phyloP scores from a whole-genome alignment of 2,888 invertebrate genomes.

The Drosophila yooni region DNA sequence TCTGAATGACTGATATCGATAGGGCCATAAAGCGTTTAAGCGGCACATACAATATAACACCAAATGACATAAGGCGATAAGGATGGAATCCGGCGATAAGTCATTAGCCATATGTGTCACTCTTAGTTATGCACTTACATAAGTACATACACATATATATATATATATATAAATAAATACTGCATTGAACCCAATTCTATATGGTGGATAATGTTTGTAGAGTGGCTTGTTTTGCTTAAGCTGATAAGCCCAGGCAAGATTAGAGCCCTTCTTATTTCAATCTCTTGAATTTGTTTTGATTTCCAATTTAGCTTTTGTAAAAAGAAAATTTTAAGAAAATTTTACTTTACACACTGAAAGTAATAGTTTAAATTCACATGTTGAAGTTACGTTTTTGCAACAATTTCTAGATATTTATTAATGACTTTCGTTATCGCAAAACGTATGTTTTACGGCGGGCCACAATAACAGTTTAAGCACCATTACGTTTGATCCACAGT shows the following conservation, averaged over 20 bases:
- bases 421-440: background rate
- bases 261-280: conserved; percentile 2
- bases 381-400: background rate
- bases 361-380: background rate
- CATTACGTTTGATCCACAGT: conserved; percentile 18
- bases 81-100: conserved; percentile 16
- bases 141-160: background rate
- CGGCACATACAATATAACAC: conserved; percentile 30
- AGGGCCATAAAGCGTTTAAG: conserved; percentile 60
- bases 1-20: conserved; percentile 49
- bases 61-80: conserved; percentile 43
- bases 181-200: conserved; percentile 8
- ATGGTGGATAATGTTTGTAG: conserved; percentile 17
- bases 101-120: conserved; percentile 16
- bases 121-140: conserved; percentile 3
- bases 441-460: background rate
- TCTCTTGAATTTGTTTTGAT: conserved; percentile 4
- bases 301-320: conserved; percentile 1
- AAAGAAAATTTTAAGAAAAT: background rate
- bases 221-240: background rate
- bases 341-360: background rate
- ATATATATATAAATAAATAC: background rate
- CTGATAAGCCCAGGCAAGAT: conserved; percentile 31
- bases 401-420: background rate
- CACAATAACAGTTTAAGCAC: conserved; percentile 15